Conservation (phyloP, 2,888 invertebrate genomes). For the Morpho helenor region DNA sequence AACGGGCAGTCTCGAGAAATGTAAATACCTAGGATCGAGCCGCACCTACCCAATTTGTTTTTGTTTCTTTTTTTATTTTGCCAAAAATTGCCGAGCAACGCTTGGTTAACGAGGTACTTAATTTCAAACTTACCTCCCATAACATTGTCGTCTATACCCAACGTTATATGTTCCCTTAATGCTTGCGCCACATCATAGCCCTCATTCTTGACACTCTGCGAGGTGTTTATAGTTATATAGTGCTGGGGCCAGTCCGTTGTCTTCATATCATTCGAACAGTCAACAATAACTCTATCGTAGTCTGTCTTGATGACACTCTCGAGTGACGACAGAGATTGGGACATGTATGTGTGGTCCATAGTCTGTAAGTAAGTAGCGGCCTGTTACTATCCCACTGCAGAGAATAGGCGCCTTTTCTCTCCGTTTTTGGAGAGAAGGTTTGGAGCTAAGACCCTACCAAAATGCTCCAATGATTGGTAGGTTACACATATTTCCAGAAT, state of each 20-base stretch:
- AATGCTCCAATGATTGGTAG: too few species aligned
- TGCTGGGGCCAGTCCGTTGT: constrained; percentile 39
- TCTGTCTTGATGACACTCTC: constrained; percentile 46
- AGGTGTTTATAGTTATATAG: constrained; percentile 38
- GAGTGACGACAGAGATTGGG: constrained; percentile 55
- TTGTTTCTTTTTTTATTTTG: too few species aligned
- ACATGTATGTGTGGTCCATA: constrained; percentile 65
- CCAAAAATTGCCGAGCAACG: too few species aligned
- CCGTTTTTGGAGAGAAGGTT: too few species aligned
- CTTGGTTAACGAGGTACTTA: too few species aligned
- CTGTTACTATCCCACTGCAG: too few species aligned
- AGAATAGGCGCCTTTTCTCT: too few species aligned
- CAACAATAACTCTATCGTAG: constrained; percentile 62
- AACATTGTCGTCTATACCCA: constrained; percentile 53
- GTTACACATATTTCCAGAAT: too few species aligned
- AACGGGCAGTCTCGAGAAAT: too few species aligned
- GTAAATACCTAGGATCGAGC: too few species aligned
- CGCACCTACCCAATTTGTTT: too few species aligned
- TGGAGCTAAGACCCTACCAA: too few species aligned
- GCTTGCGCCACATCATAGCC: constrained; percentile 48
- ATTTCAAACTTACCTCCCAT: constrained; percentile 43
- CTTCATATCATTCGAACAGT: constrained; percentile 37
- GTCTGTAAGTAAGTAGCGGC: constrained; percentile 34
- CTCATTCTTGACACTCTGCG: constrained; percentile 48
- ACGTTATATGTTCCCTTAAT: constrained; percentile 44